Evolutionary conservation across 2,888 invertebrate genomes (phyloP).

Genomic region (Euplagia quadripunctaria): DNA sequence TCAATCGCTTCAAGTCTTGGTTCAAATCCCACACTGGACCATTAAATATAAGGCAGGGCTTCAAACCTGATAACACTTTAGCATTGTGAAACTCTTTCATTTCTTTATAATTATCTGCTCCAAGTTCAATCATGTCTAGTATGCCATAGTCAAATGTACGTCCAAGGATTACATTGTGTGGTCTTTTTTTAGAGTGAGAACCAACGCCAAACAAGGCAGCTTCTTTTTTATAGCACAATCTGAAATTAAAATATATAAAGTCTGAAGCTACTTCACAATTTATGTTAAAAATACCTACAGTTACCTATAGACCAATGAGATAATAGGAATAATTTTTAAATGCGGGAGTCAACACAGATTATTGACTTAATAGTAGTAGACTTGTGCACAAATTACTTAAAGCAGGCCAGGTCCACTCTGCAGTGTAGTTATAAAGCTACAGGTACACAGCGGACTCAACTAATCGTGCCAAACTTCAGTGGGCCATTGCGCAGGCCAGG

Average conservation of each 20-base stretch:
- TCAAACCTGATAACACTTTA: constrained; percentile 93
- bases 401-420: too few species aligned
- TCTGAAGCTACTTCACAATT: not conserved
- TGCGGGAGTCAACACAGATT: too few species aligned
- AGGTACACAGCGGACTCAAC: too few species aligned
- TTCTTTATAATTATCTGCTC: constrained; percentile 93
- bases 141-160: constrained; percentile 96
- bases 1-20: constrained; percentile 93
- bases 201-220: constrained; percentile 96
- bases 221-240: constrained; percentile 93
- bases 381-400: too few species aligned
- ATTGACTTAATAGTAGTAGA: too few species aligned
- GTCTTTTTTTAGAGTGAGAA: constrained; percentile 97
- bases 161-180: constrained; percentile 96
- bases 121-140: constrained; percentile 98
- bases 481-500: too few species aligned
- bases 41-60: constrained; percentile 96
- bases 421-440: too few species aligned
- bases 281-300: not conserved
- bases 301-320: too few species aligned
- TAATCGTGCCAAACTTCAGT: too few species aligned
- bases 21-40: constrained; percentile 96
- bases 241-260: constrained; percentile 56
- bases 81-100: constrained; percentile 93
- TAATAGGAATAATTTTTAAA: too few species aligned